Base-by-base conservation (phyloP, 2,888 invertebrate genomes). In the Tipula helvola region DNA sequence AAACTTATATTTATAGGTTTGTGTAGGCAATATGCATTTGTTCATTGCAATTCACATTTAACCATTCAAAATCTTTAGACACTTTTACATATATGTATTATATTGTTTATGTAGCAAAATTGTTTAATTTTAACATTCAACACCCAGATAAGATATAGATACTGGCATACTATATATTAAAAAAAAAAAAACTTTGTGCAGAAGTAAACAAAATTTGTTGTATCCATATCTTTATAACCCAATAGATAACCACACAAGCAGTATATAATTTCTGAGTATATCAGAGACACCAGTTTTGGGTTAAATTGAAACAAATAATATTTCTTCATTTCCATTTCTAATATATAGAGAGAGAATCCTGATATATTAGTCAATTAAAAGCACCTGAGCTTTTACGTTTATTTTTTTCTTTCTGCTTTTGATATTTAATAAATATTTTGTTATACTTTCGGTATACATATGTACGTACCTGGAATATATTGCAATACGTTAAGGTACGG, bases 291-390 rank as follows among this genome's bases (percentile, higher is more conserved):
- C 28, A 28, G 71, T 28, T 28, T 10, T 71, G 71, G 71, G 71
- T 71, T 71, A 71, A 71, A 71, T 28, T 71, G 71, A 12, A 71
- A 71, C 18, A 57, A 16, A 57, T 16, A 44, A 44, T 44, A 44
- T 44, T 44, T 44, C 16, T 57, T 57, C 71, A 71, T 71, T 71
- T 71, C 71, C 10, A 71, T 71, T 71, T 28, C 28, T 71, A 71
- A 71, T 71, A 5, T 5, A 71, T 28, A 28, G 71, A 71, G 28
- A 71, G 28, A 71, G 71, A 71, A 71, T 71, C 71, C 71, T 71
- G 71, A 71, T 71, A 71, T 71, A 71, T 71, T 71, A 71, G 71
- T 71, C 71, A 71, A 71, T 71, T 71, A 71, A 71, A 71, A 71
- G 71, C 71, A 71, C 71, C 71, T 71, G 71, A 71, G 28, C 71